phyloP scores from a whole-genome alignment of 2,888 invertebrate genomes.

The Eustalomyia histrio region DNA sequence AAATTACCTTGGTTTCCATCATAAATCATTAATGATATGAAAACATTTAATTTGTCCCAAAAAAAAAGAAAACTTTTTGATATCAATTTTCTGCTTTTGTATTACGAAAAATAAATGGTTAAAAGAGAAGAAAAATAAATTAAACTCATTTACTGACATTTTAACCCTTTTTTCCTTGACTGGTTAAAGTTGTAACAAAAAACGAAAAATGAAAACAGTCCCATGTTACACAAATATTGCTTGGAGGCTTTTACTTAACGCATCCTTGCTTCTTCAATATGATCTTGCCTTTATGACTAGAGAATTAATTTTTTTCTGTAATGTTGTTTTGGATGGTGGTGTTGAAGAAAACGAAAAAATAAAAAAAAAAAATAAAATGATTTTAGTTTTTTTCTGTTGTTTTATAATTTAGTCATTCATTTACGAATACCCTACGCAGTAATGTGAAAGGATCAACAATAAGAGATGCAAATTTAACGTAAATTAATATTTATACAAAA shows the following conservation, averaged over 20 bases:
- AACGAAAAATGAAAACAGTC: background rate
- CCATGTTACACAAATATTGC: slow-evolving; percentile 25
- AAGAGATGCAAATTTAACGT: no score
- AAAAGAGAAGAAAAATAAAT: background rate
- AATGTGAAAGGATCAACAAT: no score
- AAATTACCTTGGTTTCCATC: slow-evolving; percentile 37
- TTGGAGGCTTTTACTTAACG: slow-evolving; percentile 18
- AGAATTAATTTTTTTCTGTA: background rate
- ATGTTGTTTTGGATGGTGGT: background rate
- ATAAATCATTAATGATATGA: slow-evolving; percentile 40
- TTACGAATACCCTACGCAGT: background rate
- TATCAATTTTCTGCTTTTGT: slow-evolving; percentile 9
- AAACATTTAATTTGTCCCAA: slow-evolving; percentile 31
- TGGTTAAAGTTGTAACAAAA: slow-evolving; percentile 12
- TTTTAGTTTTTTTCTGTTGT: background rate
- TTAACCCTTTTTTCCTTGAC: slow-evolving; percentile 29
- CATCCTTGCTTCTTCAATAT: background rate
- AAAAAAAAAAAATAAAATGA: no score
- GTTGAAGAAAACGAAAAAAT: no score
- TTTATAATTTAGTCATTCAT: background rate
- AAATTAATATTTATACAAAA: background rate
- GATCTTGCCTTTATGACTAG: slow-evolving; percentile 22
- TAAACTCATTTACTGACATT: slow-evolving; percentile 36
- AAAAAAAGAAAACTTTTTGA: background rate
- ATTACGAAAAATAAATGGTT: background rate